Evolutionary conservation across 2,113 vertebrate genomes (phyloP), one percentile per base, ranked within the genome.

Genomic region (Pomatostomus ruficeps): DNA sequence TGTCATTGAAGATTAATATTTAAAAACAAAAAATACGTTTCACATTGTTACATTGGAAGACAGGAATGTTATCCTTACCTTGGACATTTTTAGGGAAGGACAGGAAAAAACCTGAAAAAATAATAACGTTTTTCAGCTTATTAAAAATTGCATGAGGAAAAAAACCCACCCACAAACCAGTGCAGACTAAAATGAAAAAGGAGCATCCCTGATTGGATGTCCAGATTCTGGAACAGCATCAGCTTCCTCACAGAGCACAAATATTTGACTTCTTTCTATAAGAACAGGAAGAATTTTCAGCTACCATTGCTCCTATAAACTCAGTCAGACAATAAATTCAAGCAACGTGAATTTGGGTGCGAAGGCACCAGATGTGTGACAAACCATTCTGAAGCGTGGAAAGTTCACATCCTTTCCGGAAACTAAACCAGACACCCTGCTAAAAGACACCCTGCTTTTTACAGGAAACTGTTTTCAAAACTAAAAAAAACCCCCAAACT

Each of bases 61-160:
- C 10, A 85, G 13, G 90, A 82, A 57, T 12, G 2, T 33, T 70
- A 9, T n/a, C 89, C 96, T 97, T 97, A 98, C 98, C 98, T 98
- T 98, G 63, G 98, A 98, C 98, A 98, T 98, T 82, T 95, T 97
- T 62, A 85, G 21, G 20, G 73, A 68, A 87, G 67, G 45, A 93
- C 62, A 42, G 66, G 88, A 73, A 90, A 74, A 73, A 89, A 94
- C 67, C 97, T 98, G 97, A 73, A 92, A 90, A 88, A 94, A 61
- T 65, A 74, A 54, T 2, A 57, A 9, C 2, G 3, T 15, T 87
- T 38, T 68, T 77, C 81, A 88, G 57, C 9, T 83, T 59, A 84
- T 40, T 76, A 75, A 38, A 61, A 95, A 72, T 7, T 2, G 1
- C 16, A 33, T 1, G 1, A 75, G 49, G 19, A 48, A 28, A 54